Evolutionary conservation across 2,888 invertebrate genomes (phyloP), one percentile per base, ranked within the genome.

Genomic region (Marronus borbonicus): DNA sequence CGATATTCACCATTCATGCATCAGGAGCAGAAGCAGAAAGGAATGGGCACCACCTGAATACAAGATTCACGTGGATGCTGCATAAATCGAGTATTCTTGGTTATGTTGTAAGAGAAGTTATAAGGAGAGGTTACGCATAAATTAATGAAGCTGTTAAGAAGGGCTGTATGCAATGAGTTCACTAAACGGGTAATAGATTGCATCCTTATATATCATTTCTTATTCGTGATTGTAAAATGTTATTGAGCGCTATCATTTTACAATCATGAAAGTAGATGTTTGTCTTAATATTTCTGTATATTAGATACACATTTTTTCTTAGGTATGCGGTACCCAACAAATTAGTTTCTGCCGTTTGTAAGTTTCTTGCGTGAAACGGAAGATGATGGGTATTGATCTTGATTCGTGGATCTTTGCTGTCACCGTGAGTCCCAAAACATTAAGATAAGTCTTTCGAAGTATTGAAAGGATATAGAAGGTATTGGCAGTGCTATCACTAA

Each of bases 41-140:
- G 3, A 39, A 24, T 24, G 24, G 60, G 72, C 72, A 74, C 72
- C 72, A 74, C 72, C 44, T 74, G 72, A 74, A 74, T 74, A 74
- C 72, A 60, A 74, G 72, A 74, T 74, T 74, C 72, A 74, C 49
- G 72, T 74, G 72, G 72, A 74, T 74, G 72, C 72, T 74, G 60
- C 72, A 60, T 60, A 62, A 14, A 14, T 60, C 17, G 58, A 55
- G 20, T 24, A 12, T 60, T 50, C 50, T 50, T 60, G 44, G 72
- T 74, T 74, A 20, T 58, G 20, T 44, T 60, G 14, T 60, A 12
- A 44, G 10, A 60, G 72, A 74, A 74, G 55, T 70, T 31, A 10
- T 69, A 24, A 31, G 72, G 39, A 58, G 72, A 39, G 60, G 36
- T 55, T 60, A 74, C 44, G 14, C 55, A 20, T 74, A 60, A 60